Evolutionary conservation across 2,888 invertebrate genomes (phyloP), one percentile per base, ranked within the genome.

Genomic region (Arge pagana): DNA sequence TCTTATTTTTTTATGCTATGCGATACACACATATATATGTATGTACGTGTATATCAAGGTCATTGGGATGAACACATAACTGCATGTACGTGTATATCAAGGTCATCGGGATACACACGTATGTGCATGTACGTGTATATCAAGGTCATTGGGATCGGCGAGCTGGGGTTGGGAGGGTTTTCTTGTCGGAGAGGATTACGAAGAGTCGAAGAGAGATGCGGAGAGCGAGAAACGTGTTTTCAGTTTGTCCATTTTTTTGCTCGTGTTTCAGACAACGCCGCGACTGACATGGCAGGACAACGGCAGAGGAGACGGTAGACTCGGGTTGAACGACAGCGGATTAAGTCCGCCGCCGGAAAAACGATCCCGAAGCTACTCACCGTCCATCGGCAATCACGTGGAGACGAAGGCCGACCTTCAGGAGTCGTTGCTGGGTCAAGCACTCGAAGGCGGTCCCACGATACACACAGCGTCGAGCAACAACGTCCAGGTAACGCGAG

Each of bases 391-490:
- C 15, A 76, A 76, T 52, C 74, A 74, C 55, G 66, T 73, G 16
- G 76, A 77, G 52, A 63, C 66, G 19, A 74, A 75, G 54, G 79
- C 85, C 64, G 88, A 89, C 68, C 80, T 88, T 64, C 82, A 85
- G 58, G 86, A 87, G 56, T 86, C 89, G 1, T 78, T 91, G 43
- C 81, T 92, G 62, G 86, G 88, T 36, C 90, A 90, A 71, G 87
- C 88, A 3, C 78, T 91, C 59, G 91, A 91, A 74, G 87, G 85
- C 66, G 85, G 85, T 48, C 87, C 85, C 43, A 84, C 83, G 72
- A 81, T 82, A 68, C 85, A 85, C 66, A 82, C 85, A 19, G 62
- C 68, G 40, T 68, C 75, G 0, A 61, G 64, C 16, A 76, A 75
- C 24, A 75, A 76, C 40, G 60, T 74, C 21, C 74, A 76, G 70